A percentile compares a stretch with the other conserved stretches of the same genome.
phyloP scores from a whole-genome alignment of 2,888 invertebrate genomes.

The Rhorus exstirpatorius region DNA sequence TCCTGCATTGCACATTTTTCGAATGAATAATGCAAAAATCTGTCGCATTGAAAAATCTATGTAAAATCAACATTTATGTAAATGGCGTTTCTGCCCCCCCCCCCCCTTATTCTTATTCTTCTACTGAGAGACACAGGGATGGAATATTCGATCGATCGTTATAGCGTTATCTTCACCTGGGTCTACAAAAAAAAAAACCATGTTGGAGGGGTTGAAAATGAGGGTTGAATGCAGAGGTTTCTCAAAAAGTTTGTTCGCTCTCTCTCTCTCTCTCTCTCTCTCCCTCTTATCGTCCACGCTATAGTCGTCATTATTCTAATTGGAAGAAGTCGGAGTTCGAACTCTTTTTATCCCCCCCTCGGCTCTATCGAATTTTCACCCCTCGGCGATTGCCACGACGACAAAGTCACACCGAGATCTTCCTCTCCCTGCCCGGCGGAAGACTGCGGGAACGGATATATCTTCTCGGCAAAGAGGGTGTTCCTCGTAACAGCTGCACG shows the following conservation, averaged over 20 bases:
- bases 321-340: slow-evolving; percentile 57
- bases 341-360: slow-evolving; percentile 46
- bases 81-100: slow-evolving; percentile 6
- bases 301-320: slow-evolving; percentile 71
- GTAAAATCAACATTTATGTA: slow-evolving; percentile 22
- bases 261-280: slow-evolving; percentile 38
- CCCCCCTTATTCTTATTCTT: neutral
- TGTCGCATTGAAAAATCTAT: slow-evolving; percentile 4
- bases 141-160: slow-evolving; percentile 26
- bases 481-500: slow-evolving; percentile 52
- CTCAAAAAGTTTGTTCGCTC: slow-evolving; percentile 32
- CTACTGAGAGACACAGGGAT: neutral
- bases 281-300: slow-evolving; percentile 43
- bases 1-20: neutral
- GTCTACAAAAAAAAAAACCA: slow-evolving; percentile 15
- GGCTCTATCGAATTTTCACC: slow-evolving; percentile 43
- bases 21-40: slow-evolving; percentile 25
- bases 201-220: neutral
- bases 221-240: neutral
- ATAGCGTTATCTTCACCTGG: slow-evolving; percentile 1
- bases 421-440: neutral
- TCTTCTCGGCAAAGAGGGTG: slow-evolving; percentile 8
- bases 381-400: slow-evolving; percentile 49
- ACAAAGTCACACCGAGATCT: slow-evolving; percentile 53
- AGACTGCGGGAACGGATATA: slow-evolving; percentile 37